Percentiles rank a stretch among this genome's conserved stretches.
phyloP scores from a whole-genome alignment of 1,140 invertebrate species.

The Bacillus rossius region DNA sequence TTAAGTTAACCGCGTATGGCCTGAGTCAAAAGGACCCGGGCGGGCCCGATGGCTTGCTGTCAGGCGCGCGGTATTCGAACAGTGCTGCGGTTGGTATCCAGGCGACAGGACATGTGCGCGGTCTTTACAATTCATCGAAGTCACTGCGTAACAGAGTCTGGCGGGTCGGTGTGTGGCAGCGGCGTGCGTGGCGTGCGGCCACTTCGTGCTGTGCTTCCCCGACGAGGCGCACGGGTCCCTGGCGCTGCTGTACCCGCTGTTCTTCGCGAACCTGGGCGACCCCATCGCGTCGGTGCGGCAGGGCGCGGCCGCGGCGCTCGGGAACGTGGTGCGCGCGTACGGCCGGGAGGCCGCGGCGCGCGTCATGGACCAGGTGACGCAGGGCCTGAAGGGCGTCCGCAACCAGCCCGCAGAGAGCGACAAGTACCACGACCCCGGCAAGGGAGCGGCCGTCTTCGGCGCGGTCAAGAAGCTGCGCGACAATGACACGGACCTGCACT shows the following conservation, averaged over 20 bases:
- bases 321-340: slow-evolving; percentile 47
- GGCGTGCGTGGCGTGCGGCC: slow-evolving; percentile 53
- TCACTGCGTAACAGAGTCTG: too few relatives aligned
- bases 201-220: slow-evolving; percentile 48
- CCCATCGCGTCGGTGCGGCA: slow-evolving; percentile 51
- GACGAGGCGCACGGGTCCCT: slow-evolving; percentile 42
- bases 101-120: too few relatives aligned
- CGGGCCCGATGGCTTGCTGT: too few relatives aligned
- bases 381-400: slow-evolving; percentile 31
- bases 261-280: slow-evolving; percentile 50
- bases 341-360: slow-evolving; percentile 34
- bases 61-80: too few relatives aligned
- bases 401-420: slow-evolving; percentile 41
- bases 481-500: slow-evolving; percentile 49
- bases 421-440: slow-evolving; percentile 42
- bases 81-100: too few relatives aligned
- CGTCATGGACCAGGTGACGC: slow-evolving; percentile 25
- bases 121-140: too few relatives aligned
- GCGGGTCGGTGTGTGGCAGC: slow-evolving; percentile 39
- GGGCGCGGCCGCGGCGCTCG: slow-evolving; percentile 47
- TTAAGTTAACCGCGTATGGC: too few relatives aligned
- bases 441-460: slow-evolving; percentile 43
- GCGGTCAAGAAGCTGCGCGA: slow-evolving; percentile 46
- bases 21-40: too few relatives aligned
- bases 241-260: slow-evolving; percentile 45